A percentile compares a stretch with the other conserved stretches of the same genome.
Conservation (phyloP, 2,888 invertebrate species). For the Clepsis dumicolana region DNA sequence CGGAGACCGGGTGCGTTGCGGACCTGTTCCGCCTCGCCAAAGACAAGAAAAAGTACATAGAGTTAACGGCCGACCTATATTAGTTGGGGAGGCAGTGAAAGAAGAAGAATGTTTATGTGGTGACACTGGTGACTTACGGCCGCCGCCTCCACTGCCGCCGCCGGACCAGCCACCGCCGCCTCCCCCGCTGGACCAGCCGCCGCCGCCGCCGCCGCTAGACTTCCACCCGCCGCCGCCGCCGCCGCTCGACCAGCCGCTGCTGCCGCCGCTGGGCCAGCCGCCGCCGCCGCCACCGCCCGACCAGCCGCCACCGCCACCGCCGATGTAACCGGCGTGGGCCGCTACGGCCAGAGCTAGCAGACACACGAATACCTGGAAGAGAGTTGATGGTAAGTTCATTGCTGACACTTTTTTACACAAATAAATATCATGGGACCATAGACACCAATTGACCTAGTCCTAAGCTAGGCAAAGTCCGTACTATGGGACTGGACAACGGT, state of each 20-base stretch:
- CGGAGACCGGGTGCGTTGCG: no score
- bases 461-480: no score
- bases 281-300: constrained; percentile 45
- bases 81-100: no score
- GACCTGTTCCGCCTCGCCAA: no score
- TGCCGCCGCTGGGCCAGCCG: constrained; percentile 49
- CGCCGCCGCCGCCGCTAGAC: constrained; percentile 54
- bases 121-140: constrained; percentile 49
- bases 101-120: background rate
- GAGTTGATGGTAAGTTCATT: background rate
- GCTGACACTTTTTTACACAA: background rate
- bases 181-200: constrained; percentile 39
- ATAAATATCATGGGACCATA: no score
- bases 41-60: no score
- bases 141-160: constrained; percentile 53
- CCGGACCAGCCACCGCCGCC: constrained; percentile 51
- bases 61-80: no score
- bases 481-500: no score
- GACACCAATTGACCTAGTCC: no score
- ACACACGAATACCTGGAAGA: constrained; percentile 77
- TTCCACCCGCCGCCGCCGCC: constrained; percentile 52
- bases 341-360: constrained; percentile 73
- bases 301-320: constrained; percentile 58
- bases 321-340: constrained; percentile 72
- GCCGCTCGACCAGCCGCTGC: constrained; percentile 53